phyloP scores from a whole-genome alignment of 2,888 invertebrate genomes.

The Saturnia pavonia region DNA sequence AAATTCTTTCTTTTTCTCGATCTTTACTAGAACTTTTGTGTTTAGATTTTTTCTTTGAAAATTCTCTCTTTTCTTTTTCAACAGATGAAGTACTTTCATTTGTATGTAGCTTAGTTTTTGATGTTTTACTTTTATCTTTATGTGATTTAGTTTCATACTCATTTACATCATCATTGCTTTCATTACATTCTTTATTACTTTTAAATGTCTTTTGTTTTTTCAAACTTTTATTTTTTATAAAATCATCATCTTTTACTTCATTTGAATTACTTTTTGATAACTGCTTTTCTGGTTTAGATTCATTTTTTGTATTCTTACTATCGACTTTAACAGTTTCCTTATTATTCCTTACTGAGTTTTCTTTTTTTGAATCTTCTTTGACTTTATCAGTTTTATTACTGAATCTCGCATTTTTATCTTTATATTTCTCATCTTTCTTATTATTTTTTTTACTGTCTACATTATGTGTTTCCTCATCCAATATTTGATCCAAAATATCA shows the following conservation, averaged over 20 bases:
- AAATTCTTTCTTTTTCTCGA: conserved; percentile 42
- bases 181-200: conserved; percentile 30
- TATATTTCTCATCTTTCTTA: conserved; percentile 16
- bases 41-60: conserved; percentile 52
- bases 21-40: conserved; percentile 63
- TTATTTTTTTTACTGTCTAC: conserved; percentile 22
- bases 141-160: conserved; percentile 32
- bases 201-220: conserved; percentile 20
- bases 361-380: neutral
- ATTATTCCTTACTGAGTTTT: neutral
- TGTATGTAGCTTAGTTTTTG: conserved; percentile 46
- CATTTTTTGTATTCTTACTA: conserved; percentile 35
- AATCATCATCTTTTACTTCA: conserved; percentile 25
- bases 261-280: conserved; percentile 24
- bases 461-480: conserved; percentile 69
- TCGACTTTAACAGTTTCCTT: conserved; percentile 26
- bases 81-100: conserved; percentile 44
- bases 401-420: conserved; percentile 18
- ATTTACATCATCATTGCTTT: conserved; percentile 34
- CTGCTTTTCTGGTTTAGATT: conserved; percentile 23
- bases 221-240: conserved; percentile 19
- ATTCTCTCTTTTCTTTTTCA: conserved; percentile 47
- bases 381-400: conserved; percentile 25
- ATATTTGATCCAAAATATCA: conserved; percentile 77
- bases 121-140: conserved; percentile 40